Base-by-base conservation (phyloP, 2,888 invertebrate genomes). In the Cataglyphis albicans region DNA sequence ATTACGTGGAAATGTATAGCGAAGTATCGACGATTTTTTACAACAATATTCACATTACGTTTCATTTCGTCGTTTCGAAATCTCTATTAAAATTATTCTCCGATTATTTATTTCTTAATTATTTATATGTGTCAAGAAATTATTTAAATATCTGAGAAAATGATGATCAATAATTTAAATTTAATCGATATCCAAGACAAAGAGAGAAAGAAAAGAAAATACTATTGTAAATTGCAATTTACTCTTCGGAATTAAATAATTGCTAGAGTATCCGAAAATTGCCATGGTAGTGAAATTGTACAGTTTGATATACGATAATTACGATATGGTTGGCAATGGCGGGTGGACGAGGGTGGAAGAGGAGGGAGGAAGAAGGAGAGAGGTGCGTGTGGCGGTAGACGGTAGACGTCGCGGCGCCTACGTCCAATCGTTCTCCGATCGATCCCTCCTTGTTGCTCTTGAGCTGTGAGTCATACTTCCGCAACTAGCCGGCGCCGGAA, bases 371-470 rank as follows among this genome's bases (percentile, higher is more conserved):
- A 74, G 64, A 59, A 59, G 78, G 80, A 81, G 86, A 87, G 75
- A 86, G 81, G 89, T 91, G 90, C 89, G 91, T 90, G 90, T 91
- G 88, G 87, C 91, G 92, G 35, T 35, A 35, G 35, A 92, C 92
- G 91, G 91, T 91, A 94, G 94, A 94, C 95, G 92, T 94, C 92
- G 91, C 88, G 93, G 94, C 94, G 94, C 93, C 93, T 93, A 91
- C 89, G 92, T 92, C 93, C 93, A 92, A 93, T 93, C 92, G 92
- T 93, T 91, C 89, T 91, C 91, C 92, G 92, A 94, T 94, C 94
- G 94, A 94, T 94, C 93, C 89, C 89, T 94, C 92, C 90, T 89
- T 86, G 91, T 92, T 44, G 32, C 18, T 67, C 74, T 48, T 32
- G 18, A 32, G 86, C 83, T 89, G 92, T 94, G 93, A 94, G 91